Evolutionary conservation across 35 echinoderm and acorn worm genomes (phyloP).

Genomic region (Patiria miniata): DNA sequence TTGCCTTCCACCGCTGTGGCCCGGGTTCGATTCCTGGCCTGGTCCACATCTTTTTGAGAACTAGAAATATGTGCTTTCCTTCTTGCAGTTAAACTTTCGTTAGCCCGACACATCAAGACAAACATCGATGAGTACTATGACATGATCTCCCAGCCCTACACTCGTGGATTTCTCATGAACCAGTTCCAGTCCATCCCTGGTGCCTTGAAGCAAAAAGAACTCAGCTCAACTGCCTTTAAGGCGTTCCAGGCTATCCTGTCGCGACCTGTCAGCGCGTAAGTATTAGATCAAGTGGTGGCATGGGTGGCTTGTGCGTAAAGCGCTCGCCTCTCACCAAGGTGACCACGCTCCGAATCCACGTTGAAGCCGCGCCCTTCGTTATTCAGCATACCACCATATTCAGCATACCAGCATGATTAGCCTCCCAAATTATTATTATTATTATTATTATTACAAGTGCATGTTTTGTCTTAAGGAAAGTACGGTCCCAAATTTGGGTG

Average conservation of each 20-base stretch:
- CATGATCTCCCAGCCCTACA: conserved; percentile 22
- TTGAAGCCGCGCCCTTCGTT: too few relatives aligned
- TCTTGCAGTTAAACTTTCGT: conserved; percentile 22
- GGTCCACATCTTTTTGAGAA: too few relatives aligned
- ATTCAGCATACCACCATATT: too few relatives aligned
- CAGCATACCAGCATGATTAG: too few relatives aligned
- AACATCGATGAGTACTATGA: conserved; percentile 58
- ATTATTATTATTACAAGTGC: not conserved
- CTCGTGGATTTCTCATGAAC: conserved; percentile 48
- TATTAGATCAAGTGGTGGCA: not conserved
- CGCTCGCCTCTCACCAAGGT: too few relatives aligned
- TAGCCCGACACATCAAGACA: conserved; percentile 27
- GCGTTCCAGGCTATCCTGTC: conserved; percentile 49
- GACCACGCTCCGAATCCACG: too few relatives aligned
- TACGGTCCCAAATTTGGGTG: too few relatives aligned
- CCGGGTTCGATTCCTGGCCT: too few relatives aligned
- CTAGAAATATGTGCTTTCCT: not conserved
- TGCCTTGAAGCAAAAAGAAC: conserved; percentile 25
- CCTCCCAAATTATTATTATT: too few relatives aligned
- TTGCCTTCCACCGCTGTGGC: too few relatives aligned
- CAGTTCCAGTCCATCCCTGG: conserved; percentile 67
- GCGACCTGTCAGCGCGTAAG: conserved; percentile 46
- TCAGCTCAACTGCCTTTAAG: conserved; percentile 3
- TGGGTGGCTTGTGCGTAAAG: too few relatives aligned
- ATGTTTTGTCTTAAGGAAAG: too few relatives aligned